Evolutionary conservation across 2,888 invertebrate species (phyloP).

Genomic region (Chrysolina haemoptera): DNA sequence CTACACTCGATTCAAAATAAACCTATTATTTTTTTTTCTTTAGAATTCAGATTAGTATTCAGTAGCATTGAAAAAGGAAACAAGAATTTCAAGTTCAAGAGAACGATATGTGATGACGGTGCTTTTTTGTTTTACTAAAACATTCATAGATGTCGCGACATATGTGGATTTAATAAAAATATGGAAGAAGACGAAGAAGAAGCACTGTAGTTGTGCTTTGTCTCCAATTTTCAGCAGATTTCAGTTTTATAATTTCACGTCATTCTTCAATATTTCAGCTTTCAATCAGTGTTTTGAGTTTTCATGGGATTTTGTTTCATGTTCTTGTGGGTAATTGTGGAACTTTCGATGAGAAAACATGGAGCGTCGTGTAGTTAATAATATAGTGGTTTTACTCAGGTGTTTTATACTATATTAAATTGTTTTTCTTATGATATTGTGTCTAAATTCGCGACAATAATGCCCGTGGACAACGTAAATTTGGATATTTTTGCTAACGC

Average conservation of each 20-base stretch:
- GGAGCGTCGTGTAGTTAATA: constrained; percentile 57
- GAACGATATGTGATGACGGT: no score
- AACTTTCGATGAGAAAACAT: constrained; percentile 18
- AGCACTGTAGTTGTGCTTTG: neutral
- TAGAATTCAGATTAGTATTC: no score
- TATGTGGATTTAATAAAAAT: neutral
- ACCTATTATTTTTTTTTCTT: no score
- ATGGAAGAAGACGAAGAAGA: neutral
- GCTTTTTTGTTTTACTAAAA: neutral
- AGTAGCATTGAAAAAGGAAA: no score
- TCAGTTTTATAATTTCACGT: constrained; percentile 19
- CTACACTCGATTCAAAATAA: no score
- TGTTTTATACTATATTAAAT: constrained; percentile 63
- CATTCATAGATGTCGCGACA: neutral
- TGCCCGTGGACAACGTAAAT: constrained; percentile 62
- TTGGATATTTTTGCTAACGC: constrained; percentile 59
- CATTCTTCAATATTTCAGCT: constrained; percentile 19
- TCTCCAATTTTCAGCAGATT: constrained; percentile 18
- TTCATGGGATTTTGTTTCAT: constrained; percentile 13
- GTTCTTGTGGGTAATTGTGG: constrained; percentile 12
- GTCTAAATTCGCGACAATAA: constrained; percentile 70
- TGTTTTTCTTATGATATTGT: constrained; percentile 67
- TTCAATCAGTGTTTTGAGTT: constrained; percentile 21
- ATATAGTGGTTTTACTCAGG: constrained; percentile 60
- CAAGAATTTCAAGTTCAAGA: no score